A percentile compares a stretch with the other conserved stretches of the same genome.
Conservation (phyloP, 2,113 vertebrate genomes). For the Taurulus bubalis region DNA sequence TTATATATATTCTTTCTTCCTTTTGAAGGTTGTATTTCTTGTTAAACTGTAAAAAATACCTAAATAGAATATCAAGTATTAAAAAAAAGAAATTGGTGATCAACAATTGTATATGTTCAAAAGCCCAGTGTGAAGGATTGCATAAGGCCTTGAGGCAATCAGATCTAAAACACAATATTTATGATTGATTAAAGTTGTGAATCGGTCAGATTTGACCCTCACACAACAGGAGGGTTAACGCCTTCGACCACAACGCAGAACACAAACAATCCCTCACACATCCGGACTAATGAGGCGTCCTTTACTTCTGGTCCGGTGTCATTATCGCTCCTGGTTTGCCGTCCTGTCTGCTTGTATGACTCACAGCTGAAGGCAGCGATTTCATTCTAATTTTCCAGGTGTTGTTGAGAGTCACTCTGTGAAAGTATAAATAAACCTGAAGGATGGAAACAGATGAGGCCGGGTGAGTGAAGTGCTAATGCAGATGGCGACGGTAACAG, state of each 20-base stretch:
- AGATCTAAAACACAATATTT: too few relatives aligned
- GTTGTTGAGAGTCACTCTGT: background rate
- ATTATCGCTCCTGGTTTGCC: background rate
- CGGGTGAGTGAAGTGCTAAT: background rate
- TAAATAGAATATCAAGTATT: too few relatives aligned
- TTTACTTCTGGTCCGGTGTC: background rate
- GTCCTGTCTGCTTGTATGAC: background rate
- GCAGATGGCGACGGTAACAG: background rate
- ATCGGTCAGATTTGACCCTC: too few relatives aligned
- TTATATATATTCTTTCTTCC: too few relatives aligned
- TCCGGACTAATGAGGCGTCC: background rate
- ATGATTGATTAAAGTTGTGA: too few relatives aligned
- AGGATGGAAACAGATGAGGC: background rate
- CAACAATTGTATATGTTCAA: too few relatives aligned
- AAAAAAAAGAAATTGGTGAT: too few relatives aligned
- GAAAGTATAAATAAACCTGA: background rate
- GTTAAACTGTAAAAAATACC: too few relatives aligned
- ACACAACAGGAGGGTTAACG: too few relatives aligned
- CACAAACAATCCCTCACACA: background rate
- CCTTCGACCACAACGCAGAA: background rate
- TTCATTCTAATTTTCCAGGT: constrained; percentile 18
- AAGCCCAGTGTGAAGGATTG: too few relatives aligned
- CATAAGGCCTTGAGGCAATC: too few relatives aligned
- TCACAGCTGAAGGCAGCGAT: constrained; percentile 9
- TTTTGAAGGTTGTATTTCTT: too few relatives aligned